Percentiles rank a stretch among this genome's conserved stretches.
Conservation (phyloP, 2,888 invertebrate species). For the Trachelus iudaicus region DNA sequence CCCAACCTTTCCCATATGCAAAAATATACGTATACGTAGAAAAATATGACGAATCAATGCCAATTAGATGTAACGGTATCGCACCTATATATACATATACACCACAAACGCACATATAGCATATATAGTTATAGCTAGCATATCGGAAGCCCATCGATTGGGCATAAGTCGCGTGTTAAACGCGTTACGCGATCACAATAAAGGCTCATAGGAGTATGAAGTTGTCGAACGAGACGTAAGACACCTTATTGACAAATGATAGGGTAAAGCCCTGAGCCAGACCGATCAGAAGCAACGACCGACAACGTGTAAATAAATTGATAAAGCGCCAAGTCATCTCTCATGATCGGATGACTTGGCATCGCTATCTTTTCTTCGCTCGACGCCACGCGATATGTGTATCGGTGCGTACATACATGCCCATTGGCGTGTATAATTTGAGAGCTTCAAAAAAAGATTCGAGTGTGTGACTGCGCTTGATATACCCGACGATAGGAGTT, state of each 20-base stretch:
- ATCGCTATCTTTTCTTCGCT: slow-evolving; percentile 20
- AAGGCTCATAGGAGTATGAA: slow-evolving; percentile 21
- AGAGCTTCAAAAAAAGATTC: not conserved
- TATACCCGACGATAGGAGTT: not conserved
- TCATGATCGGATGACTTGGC: slow-evolving; percentile 35
- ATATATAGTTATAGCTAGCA: not conserved
- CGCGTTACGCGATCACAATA: not conserved
- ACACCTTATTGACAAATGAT: slow-evolving; percentile 36
- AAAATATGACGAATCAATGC: not conserved
- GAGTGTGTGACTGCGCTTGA: not conserved
- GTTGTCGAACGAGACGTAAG: slow-evolving; percentile 23
- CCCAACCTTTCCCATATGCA: not conserved
- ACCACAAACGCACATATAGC: no score
- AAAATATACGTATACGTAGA: not conserved
- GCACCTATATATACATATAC: not conserved
- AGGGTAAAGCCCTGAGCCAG: slow-evolving; percentile 18
- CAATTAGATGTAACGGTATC: not conserved
- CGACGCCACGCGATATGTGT: slow-evolving; percentile 16
- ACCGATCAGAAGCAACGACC: slow-evolving; percentile 26
- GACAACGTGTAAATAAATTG: slow-evolving; percentile 36
- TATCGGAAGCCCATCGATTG: not conserved
- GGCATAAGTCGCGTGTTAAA: not conserved
- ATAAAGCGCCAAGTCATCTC: slow-evolving; percentile 42
- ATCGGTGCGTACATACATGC: not conserved
- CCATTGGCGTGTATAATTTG: not conserved